Evolutionary conservation across 2,113 vertebrate species (phyloP), one percentile per base, ranked within the genome.

Genomic region (Mellivora capensis): DNA sequence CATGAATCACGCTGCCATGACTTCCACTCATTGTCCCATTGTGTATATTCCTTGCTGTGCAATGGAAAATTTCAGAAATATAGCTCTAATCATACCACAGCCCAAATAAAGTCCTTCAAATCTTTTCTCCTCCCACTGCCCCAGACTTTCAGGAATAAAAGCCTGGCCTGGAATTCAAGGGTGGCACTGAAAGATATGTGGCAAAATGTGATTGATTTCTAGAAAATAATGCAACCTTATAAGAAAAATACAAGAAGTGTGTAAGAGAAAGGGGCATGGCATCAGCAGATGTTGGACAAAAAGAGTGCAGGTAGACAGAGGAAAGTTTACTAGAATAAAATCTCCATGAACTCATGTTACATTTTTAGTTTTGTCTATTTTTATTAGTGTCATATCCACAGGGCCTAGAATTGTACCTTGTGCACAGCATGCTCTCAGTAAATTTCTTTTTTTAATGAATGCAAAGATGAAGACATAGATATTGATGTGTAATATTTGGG

Each of bases 1-100:
- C 7, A 8, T 7, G 13, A 86, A 21, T 59, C 12, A 64, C 12
- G 27, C 25, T n/a, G 29, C 2, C 15, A 18, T 29, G 44, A 11
- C 18, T 47, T 2, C 2, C 7, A 2, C 1, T 54, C 2, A 14
- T n/a, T 20, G 21, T 14, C 11, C 31, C 11, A 3, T 21, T 62
- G 31, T 15, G 3, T 34, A 1, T 87, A 10, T 34, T 87, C 25
- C 15, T 6, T 83, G 59, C 14, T 83, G 0, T 14, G 29, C 81
- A 34, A 29, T 0, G 37, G 12, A 54, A 91, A 69, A 42, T 47
- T 5, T 47, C 61, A 82, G 69, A 6, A 6, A 31, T 17, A 83
- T 3, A 69, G 25, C 25, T 77, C n/a, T 71, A 1, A 59, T 13
- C 21, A 87, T 20, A 82, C 3, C 18, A n/a, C 7, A 61, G 57